phyloP scores from a whole-genome alignment of 2,888 invertebrate species.

The Monopis laevigella region DNA sequence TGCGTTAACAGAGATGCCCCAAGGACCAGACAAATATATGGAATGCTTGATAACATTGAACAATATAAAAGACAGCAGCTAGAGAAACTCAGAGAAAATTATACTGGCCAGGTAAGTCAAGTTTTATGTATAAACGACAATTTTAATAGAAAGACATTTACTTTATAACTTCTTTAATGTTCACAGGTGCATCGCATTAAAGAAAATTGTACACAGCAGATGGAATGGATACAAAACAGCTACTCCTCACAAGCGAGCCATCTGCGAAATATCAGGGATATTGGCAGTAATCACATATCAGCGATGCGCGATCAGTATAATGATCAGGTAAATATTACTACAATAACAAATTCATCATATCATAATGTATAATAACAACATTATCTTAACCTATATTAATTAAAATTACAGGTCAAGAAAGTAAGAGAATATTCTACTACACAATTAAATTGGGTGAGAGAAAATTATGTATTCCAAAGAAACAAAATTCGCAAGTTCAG shows the following conservation, averaged over 20 bases:
- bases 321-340: slow-evolving; percentile 76
- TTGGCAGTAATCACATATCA: slow-evolving; percentile 88
- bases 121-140: neutral
- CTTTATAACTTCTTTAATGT: neutral
- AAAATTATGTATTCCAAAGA: slow-evolving; percentile 95
- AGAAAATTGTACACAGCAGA: slow-evolving; percentile 93
- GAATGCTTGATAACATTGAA: slow-evolving; percentile 90
- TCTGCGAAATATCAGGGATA: slow-evolving; percentile 88
- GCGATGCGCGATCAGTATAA: slow-evolving; percentile 90
- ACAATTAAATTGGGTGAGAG: slow-evolving; percentile 92
- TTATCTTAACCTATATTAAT: neutral
- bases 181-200: slow-evolving; percentile 82
- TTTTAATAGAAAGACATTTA: neutral
- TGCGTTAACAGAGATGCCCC: slow-evolving; percentile 77
- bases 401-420: slow-evolving; percentile 77
- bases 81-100: slow-evolving; percentile 90
- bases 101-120: slow-evolving; percentile 80
- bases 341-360: neutral
- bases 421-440: slow-evolving; percentile 92
- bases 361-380: neutral
- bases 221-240: slow-evolving; percentile 93
- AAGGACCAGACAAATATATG: slow-evolving; percentile 83
- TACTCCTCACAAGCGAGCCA: slow-evolving; percentile 89
- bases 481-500: slow-evolving; percentile 95
- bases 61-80: slow-evolving; percentile 89